These are phyloP conservation scores for Artibeus jamaicensis DNA, from an alignment of 2,797 vertebrate species.

Conservation along the genomic window DNA sequence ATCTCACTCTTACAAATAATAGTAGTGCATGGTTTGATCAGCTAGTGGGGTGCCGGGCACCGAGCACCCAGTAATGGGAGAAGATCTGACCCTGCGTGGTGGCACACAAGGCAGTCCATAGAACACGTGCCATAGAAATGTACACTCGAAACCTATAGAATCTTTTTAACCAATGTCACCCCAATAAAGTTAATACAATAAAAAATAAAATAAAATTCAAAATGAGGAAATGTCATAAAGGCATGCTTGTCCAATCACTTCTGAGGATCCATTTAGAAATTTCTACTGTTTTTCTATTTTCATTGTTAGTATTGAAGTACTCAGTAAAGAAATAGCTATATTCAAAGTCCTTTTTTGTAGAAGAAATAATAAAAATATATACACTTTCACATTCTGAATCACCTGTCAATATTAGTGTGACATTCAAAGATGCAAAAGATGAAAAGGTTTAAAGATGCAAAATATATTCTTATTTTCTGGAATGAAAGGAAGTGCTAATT, in stretches of 20 bases:
- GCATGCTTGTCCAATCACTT: slow-evolving; percentile 94
- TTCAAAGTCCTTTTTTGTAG: not conserved
- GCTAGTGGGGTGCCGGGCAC: not conserved
- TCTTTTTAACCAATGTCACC: not conserved
- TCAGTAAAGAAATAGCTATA: slow-evolving; percentile 52
- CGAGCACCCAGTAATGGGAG: not conserved
- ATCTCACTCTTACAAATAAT: not conserved
- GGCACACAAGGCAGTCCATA: not conserved
- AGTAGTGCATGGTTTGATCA: not conserved
- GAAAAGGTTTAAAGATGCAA: slow-evolving; percentile 41
- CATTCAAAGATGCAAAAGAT: no score
- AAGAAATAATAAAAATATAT: not conserved
- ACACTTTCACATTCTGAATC: slow-evolving; percentile 41
- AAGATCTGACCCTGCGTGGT: not conserved
- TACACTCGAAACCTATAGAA: not conserved
- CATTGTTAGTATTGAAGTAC: slow-evolving; percentile 83
- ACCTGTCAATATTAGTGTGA: not conserved
- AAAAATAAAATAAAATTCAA: slow-evolving; percentile 89
- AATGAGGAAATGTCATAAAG: slow-evolving; percentile 95
- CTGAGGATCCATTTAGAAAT: slow-evolving; percentile 86
- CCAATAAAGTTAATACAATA: not conserved
- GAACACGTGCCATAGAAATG: not conserved
- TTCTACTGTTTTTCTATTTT: slow-evolving; percentile 82
- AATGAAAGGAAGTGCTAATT: not conserved
- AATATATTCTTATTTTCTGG: slow-evolving; percentile 69